These are phyloP conservation scores for Tenthredo distinguenda DNA, from an alignment of 2,888 invertebrate species.

Conservation along the genomic window DNA sequence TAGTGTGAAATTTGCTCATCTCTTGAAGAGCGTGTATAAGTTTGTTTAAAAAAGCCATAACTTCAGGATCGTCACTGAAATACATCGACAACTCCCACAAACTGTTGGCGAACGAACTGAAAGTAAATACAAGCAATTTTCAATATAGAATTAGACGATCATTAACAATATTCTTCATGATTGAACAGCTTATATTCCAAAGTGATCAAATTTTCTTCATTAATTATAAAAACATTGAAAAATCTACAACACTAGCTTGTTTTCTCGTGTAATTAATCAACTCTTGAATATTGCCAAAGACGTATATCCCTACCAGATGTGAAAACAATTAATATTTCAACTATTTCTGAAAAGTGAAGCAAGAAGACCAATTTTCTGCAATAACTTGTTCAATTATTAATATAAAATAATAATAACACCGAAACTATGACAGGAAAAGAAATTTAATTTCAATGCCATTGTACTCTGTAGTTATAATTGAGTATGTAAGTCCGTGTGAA, in stretches of 20 bases:
- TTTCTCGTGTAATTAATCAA: neutral
- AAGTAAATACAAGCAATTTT: constrained; percentile 66
- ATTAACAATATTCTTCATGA: neutral
- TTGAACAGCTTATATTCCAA: no score
- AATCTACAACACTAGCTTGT: neutral
- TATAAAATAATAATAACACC: neutral
- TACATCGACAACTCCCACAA: constrained; percentile 94
- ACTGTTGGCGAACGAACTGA: constrained; percentile 90
- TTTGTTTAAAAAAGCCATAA: constrained; percentile 89
- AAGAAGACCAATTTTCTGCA: neutral
- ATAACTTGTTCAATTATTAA: neutral
- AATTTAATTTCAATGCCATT: neutral
- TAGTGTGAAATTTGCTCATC: constrained; percentile 96
- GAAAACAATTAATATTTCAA: neutral
- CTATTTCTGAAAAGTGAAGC: neutral
- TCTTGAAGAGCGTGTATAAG: constrained; percentile 91
- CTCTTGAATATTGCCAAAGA: neutral
- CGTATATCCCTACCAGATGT: neutral
- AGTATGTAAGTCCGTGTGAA: neutral
- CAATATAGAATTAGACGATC: neutral
- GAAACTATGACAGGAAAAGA: neutral
- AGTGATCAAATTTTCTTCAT: neutral
- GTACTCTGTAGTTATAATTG: neutral
- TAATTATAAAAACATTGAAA: neutral
- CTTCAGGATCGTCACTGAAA: constrained; percentile 91